Percentiles rank a stretch among this genome's conserved stretches.
phyloP scores from a whole-genome alignment of 2,888 invertebrate genomes.

The Polydrusus cervinus region DNA sequence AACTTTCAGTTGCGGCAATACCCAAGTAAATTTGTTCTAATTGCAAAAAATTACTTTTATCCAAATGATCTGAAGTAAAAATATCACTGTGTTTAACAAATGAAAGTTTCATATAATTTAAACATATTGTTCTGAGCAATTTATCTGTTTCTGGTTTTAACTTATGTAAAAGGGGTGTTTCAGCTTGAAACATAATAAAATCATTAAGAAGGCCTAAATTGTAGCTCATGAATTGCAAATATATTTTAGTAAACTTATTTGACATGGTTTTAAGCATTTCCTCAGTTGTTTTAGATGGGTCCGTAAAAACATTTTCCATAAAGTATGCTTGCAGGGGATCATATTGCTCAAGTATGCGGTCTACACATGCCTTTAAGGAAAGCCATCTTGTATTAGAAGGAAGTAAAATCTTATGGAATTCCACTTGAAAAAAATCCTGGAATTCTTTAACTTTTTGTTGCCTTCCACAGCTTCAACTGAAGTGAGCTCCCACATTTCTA shows the following conservation, averaged over 20 bases:
- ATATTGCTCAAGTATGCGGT: constrained; percentile 65
- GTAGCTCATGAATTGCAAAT: constrained; percentile 60
- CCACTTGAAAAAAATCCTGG: constrained; percentile 2
- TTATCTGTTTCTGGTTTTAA: constrained; percentile 4
- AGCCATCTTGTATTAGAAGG: constrained; percentile 58
- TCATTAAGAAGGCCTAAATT: constrained; percentile 55
- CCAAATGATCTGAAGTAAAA: not conserved
- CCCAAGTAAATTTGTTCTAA: not conserved
- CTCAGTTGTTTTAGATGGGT: constrained; percentile 59
- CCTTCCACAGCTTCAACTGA: not conserved
- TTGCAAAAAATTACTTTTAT: not conserved
- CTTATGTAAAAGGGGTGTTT: constrained; percentile 3
- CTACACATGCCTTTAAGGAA: constrained; percentile 63
- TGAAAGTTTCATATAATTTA: not conserved
- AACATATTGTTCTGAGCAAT: not conserved
- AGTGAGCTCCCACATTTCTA: not conserved
- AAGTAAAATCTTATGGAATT: constrained; percentile 11
- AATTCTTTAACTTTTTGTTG: not conserved
- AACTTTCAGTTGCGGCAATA: not conserved
- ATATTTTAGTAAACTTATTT: constrained; percentile 60
- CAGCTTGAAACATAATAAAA: constrained; percentile 58
- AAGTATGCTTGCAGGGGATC: constrained; percentile 61
- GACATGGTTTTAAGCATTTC: constrained; percentile 56
- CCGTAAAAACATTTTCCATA: constrained; percentile 56
- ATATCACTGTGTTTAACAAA: not conserved